These are phyloP conservation scores for Poeciliopsis prolifica DNA, from an alignment of 2,113 vertebrate genomes.

Conservation along the genomic window DNA sequence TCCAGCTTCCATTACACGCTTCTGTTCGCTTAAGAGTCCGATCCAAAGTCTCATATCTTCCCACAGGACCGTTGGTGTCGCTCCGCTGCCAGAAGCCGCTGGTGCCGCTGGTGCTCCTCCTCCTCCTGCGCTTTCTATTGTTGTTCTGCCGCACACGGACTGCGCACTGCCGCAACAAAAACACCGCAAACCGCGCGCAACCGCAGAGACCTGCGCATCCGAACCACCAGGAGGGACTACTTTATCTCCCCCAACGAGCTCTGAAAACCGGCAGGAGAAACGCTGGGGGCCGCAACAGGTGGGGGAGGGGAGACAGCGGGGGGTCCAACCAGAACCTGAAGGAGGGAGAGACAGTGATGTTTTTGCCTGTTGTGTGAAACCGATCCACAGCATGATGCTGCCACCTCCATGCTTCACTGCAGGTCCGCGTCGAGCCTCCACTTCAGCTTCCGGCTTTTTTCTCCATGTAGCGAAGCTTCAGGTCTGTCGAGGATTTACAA, in stretches of 20 bases:
- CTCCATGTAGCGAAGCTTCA: too few species aligned
- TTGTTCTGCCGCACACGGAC: slow-evolving; percentile 40
- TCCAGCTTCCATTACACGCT: slow-evolving; percentile 61
- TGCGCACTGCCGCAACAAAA: background rate
- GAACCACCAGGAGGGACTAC: slow-evolving; percentile 72
- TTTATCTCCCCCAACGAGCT: slow-evolving; percentile 60
- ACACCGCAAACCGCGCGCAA: background rate
- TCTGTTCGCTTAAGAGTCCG: slow-evolving; percentile 32
- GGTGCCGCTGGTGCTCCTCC: slow-evolving; percentile 11
- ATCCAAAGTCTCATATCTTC: slow-evolving; percentile 71
- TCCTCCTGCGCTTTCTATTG: slow-evolving; percentile 57
- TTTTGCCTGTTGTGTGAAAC: background rate
- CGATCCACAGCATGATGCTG: too few species aligned
- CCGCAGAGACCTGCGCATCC: slow-evolving; percentile 12
- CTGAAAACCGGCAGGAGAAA: background rate
- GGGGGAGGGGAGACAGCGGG: too few species aligned
- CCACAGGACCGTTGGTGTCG: slow-evolving; percentile 76
- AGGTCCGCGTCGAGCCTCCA: too few species aligned
- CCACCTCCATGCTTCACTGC: too few species aligned
- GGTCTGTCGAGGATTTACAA: too few species aligned
- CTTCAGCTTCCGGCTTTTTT: too few species aligned
- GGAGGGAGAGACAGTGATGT: background rate
- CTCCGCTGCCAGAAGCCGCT: slow-evolving; percentile 73
- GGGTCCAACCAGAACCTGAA: too few species aligned
- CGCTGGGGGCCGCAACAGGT: too few species aligned